Conservation (phyloP, 2,113 vertebrate genomes). For the Vulpes ferrilata region DNA sequence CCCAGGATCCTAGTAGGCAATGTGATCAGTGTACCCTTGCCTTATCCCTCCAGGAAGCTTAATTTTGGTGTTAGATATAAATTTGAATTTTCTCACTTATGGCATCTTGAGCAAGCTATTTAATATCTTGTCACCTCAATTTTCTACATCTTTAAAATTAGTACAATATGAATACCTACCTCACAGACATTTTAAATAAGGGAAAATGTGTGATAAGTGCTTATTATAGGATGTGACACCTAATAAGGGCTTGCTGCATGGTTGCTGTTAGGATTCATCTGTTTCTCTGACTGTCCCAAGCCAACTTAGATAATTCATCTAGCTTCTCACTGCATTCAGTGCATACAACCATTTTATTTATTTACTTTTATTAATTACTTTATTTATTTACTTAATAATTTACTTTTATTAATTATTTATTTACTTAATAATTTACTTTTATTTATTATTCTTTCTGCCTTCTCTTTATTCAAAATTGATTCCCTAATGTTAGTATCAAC, state of each 20-base stretch:
- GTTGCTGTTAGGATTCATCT: background rate
- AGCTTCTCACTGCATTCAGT: background rate
- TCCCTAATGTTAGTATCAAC: background rate
- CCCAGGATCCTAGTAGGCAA: background rate
- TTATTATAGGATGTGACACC: background rate
- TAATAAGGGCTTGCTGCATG: background rate
- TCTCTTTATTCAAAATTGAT: conserved; percentile 37
- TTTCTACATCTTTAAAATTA: background rate
- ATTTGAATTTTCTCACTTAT: background rate
- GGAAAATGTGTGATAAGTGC: background rate
- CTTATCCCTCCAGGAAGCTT: background rate
- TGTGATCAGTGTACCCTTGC: background rate
- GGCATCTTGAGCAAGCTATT: background rate
- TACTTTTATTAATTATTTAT: background rate
- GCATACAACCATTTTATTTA: background rate
- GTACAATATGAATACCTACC: background rate
- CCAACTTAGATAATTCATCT: background rate
- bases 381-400: too few relatives aligned
- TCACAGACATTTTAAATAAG: background rate
- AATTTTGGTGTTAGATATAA: background rate
- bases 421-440: background rate
- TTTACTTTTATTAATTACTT: background rate
- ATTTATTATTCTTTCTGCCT: background rate
- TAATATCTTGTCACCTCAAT: background rate
- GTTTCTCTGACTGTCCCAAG: background rate